These are phyloP conservation scores for Leptinotarsa lineolata DNA, from an alignment of 1,140 invertebrate genomes.

Conservation along the genomic window DNA sequence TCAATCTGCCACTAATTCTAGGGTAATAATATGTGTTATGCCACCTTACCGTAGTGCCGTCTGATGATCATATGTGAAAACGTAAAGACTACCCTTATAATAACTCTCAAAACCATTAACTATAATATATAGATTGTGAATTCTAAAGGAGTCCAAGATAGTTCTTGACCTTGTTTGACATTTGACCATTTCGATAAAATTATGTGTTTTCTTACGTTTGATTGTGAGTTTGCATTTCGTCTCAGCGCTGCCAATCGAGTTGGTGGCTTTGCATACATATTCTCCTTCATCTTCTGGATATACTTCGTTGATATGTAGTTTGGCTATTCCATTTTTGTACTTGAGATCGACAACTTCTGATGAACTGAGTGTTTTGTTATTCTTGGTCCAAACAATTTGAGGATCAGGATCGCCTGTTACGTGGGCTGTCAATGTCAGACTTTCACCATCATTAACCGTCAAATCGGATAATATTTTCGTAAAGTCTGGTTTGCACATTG, in stretches of 20 bases:
- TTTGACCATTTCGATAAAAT: too few species aligned
- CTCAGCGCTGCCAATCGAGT: constrained; percentile 81
- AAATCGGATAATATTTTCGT: constrained; percentile 71
- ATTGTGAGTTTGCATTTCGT: constrained; percentile 83
- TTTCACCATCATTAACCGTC: constrained; percentile 80
- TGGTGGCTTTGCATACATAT: constrained; percentile 87
- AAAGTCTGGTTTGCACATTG: constrained; percentile 85
- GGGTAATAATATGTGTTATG: too few species aligned
- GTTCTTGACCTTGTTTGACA: too few species aligned
- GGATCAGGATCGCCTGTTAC: constrained; percentile 92
- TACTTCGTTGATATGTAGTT: constrained; percentile 85
- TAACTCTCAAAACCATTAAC: too few species aligned
- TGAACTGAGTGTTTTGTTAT: constrained; percentile 73
- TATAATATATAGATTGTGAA: too few species aligned
- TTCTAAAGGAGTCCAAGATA: too few species aligned
- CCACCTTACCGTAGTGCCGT: too few species aligned
- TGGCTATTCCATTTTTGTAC: constrained; percentile 86
- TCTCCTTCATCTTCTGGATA: constrained; percentile 93
- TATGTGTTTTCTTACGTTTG: constrained; percentile 67
- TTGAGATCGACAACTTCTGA: constrained; percentile 88
- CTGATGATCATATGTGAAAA: too few species aligned
- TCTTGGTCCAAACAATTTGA: constrained; percentile 84
- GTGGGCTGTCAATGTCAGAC: constrained; percentile 74
- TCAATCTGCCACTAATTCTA: too few species aligned
- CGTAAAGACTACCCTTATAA: too few species aligned